Evolutionary conservation across 2,797 vertebrate genomes (phyloP).

Genomic region (Sebastes oblongus): DNA sequence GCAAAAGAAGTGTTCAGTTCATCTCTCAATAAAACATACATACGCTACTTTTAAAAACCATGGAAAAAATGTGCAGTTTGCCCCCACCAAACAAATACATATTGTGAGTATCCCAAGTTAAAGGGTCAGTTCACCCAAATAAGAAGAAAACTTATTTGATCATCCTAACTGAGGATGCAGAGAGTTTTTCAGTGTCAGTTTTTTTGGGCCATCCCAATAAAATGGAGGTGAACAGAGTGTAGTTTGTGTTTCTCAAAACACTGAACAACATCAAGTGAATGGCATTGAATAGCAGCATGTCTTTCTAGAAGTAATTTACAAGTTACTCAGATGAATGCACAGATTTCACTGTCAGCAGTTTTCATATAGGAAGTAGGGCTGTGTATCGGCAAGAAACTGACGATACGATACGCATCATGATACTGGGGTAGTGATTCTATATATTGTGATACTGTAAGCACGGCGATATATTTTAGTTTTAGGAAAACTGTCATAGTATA

Average conservation of each 20-base stretch:
- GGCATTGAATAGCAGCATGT: background rate
- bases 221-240: background rate
- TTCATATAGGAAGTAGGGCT: background rate
- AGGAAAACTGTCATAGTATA: too few relatives aligned
- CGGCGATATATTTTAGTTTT: too few relatives aligned
- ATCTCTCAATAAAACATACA: background rate
- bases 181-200: background rate
- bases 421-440: too few relatives aligned
- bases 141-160: background rate
- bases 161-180: background rate
- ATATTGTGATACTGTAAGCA: too few relatives aligned
- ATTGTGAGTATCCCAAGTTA: background rate
- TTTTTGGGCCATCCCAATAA: background rate
- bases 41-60: background rate
- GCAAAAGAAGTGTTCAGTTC: slow-evolving; percentile 1
- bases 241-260: background rate
- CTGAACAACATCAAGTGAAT: background rate
- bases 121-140: background rate
- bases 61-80: background rate
- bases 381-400: too few relatives aligned
- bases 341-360: background rate
- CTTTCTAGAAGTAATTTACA: background rate
- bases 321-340: background rate
- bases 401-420: too few relatives aligned
- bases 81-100: background rate